These are phyloP conservation scores for Emys orbicularis DNA, from an alignment of 2,797 vertebrate species.

Conservation along the genomic window DNA sequence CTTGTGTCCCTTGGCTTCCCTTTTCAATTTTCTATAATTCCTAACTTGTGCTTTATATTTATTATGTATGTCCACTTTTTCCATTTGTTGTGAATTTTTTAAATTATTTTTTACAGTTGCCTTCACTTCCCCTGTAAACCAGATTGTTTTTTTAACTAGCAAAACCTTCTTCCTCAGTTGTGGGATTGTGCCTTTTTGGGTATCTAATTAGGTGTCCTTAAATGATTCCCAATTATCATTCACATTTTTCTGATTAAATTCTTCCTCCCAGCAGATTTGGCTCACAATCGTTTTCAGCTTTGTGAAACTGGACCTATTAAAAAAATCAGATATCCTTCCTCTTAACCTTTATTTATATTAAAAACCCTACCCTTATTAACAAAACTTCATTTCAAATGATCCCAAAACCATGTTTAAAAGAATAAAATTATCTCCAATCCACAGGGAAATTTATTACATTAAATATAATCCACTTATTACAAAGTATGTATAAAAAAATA, in stretches of 20 bases:
- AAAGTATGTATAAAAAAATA: neutral
- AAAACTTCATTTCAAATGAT: neutral
- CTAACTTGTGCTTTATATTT: neutral
- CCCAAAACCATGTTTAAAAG: neutral
- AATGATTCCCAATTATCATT: neutral
- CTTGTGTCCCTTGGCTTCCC: neutral
- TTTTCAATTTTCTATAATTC: neutral
- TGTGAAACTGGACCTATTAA: neutral
- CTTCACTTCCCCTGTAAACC: neutral
- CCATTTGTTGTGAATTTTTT: neutral
- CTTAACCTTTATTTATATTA: neutral
- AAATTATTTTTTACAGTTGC: neutral
- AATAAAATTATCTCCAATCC: neutral
- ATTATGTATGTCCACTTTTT: neutral
- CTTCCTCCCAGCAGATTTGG: neutral
- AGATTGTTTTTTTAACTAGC: neutral
- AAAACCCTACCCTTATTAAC: neutral
- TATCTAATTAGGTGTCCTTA: neutral
- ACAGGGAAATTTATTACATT: neutral
- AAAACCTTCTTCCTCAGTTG: neutral
- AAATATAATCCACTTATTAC: neutral
- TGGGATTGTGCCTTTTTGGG: neutral
- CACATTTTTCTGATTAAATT: neutral
- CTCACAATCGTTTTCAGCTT: neutral
- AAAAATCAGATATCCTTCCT: neutral